Evolutionary conservation across 2,888 invertebrate species (phyloP), one percentile per base, ranked within the genome.

Genomic region (Chironomus tentans): DNA sequence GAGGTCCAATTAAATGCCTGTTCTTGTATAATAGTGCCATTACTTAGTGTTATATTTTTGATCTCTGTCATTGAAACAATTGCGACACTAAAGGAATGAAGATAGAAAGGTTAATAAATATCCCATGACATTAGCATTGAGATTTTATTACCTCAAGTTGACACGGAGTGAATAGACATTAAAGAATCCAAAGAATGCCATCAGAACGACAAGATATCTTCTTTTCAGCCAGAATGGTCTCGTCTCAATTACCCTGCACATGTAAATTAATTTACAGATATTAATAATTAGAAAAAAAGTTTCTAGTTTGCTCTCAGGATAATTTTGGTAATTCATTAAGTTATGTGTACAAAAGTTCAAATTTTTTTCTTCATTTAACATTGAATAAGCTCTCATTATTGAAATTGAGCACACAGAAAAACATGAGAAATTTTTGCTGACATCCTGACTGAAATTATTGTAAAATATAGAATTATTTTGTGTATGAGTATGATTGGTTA

Each of bases 51-150:
- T 4, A 87, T 86, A 70, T 87, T 88, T 77, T 88, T 85, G 24
- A 90, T 88, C 80, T 91, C 89, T 0, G 92, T 94, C 97, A 97
- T 97, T 78, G 95, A 94, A 65, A 97, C 95, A 79, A 97, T 93
- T 3, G 95, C 96, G 15, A 97, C 93, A 78, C 95, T 95, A 56
- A 38, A 10, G 38, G 1, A 38, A 56, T 18, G 3, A 7, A 18
- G 56, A 56, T 56, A 10, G 18, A 56, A 56, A 56, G 24, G 10
- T 21, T 65, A 18, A 24, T 3, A 6, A 12, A 21, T 24, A 65
- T 65, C 21, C 24, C 10, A 3, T 24, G 2, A 12, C 22, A 24
- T 65, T 21, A 2, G 24, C 6, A 12, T 4, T 65, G 22, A 10
- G 24, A 7, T 13, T 65, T 65, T 28, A 2, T 18, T 65, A 65